Evolutionary conservation across 2,797 vertebrate genomes (phyloP).

Genomic region (Coranthus polyacanthus): DNA sequence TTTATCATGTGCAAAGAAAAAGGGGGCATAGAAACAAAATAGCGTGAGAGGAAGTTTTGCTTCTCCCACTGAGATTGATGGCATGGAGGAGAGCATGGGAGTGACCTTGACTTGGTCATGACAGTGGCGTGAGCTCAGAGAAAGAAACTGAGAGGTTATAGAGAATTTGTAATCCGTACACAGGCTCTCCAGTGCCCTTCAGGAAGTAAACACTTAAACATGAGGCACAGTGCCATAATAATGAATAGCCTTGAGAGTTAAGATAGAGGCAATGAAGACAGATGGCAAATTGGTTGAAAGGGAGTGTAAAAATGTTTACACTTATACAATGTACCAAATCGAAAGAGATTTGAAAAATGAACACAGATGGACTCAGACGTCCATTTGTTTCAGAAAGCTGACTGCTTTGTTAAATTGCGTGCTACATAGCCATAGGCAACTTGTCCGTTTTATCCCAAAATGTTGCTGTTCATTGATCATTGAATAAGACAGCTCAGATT

Average conservation of each 20-base stretch:
- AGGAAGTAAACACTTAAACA: slow-evolving; percentile 67
- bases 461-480: background rate
- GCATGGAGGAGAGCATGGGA: slow-evolving; percentile 61
- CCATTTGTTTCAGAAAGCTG: slow-evolving; percentile 18
- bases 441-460: slow-evolving; percentile 8
- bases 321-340: slow-evolving; percentile 28
- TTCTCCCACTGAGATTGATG: slow-evolving; percentile 56
- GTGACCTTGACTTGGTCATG: slow-evolving; percentile 68
- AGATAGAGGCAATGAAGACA: slow-evolving; percentile 50
- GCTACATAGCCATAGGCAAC: background rate
- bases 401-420: slow-evolving; percentile 23
- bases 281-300: slow-evolving; percentile 51
- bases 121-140: slow-evolving; percentile 37
- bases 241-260: slow-evolving; percentile 47
- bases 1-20: slow-evolving; percentile 45
- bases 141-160: slow-evolving; percentile 18
- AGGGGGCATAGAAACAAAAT: slow-evolving; percentile 41
- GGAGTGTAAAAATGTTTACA: slow-evolving; percentile 36
- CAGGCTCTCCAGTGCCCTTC: slow-evolving; percentile 52
- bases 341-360: slow-evolving; percentile 28
- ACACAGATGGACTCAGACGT: slow-evolving; percentile 16
- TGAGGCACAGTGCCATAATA: slow-evolving; percentile 25
- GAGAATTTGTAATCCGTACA: slow-evolving; percentile 61
- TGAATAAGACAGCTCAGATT: background rate
- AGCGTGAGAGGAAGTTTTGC: slow-evolving; percentile 64